Evolutionary conservation across 1,140 invertebrate species (phyloP).

Genomic region (Tachypleus tridentatus): DNA sequence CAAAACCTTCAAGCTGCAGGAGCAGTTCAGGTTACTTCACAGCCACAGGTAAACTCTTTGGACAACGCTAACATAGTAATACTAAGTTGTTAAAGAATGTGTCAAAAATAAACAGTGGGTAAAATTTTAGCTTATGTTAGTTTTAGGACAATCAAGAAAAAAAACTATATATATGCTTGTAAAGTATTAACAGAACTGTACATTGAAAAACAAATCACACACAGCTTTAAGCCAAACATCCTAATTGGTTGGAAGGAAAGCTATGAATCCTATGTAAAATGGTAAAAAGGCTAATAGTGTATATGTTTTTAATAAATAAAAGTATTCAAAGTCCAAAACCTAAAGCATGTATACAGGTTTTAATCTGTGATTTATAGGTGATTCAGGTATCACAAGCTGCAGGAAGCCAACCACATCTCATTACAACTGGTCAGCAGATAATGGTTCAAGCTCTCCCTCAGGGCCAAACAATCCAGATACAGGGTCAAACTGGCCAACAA

Average conservation of each 20-base stretch:
- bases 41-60: conserved; percentile 12
- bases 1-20: conserved; percentile 28
- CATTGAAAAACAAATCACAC: neutral
- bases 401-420: conserved; percentile 27
- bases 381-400: conserved; percentile 36
- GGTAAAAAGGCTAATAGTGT: neutral
- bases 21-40: conserved; percentile 27
- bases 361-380: conserved; percentile 9
- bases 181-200: no score
- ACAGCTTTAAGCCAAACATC: no score
- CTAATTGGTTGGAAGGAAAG: neutral
- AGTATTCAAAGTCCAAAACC: neutral
- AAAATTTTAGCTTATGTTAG: neutral
- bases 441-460: conserved; percentile 34
- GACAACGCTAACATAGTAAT: neutral
- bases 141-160: neutral
- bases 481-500: conserved; percentile 41
- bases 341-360: neutral
- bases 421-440: conserved; percentile 34
- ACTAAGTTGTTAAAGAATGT: neutral
- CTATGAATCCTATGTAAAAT: neutral
- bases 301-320: neutral
- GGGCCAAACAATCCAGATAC: conserved; percentile 48
- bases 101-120: neutral
- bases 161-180: neutral